A percentile compares a stretch with the other conserved stretches of the same genome.
phyloP scores from a whole-genome alignment of 2,797 vertebrate species.

The Chiloscyllium punctatum region DNA sequence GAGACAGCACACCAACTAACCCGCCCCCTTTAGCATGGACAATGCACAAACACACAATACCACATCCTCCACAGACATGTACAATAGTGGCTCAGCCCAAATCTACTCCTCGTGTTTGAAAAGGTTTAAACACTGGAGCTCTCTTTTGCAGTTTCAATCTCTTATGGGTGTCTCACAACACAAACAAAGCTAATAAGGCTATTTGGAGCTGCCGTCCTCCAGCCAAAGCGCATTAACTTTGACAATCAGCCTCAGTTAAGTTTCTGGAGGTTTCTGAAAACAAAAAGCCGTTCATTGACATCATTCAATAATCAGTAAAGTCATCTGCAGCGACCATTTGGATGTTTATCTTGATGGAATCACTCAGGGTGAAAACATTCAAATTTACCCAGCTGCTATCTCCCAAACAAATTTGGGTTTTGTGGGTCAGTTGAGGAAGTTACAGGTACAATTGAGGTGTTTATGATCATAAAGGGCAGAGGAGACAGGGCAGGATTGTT shows the following conservation, averaged over 20 bases:
- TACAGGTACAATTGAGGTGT: neutral
- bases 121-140: neutral
- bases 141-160: neutral
- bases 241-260: neutral
- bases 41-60: constrained; percentile 12
- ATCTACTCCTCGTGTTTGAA: neutral
- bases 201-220: neutral
- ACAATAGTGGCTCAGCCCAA: neutral
- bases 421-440: neutral
- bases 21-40: neutral
- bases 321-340: neutral
- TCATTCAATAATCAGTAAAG: neutral
- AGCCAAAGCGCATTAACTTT: neutral
- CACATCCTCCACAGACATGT: constrained; percentile 14
- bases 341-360: neutral
- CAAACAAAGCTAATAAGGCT: neutral
- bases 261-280: neutral
- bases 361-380: neutral
- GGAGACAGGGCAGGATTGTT: too few species aligned
- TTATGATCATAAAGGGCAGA: too few species aligned
- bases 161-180: neutral
- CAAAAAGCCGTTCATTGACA: neutral
- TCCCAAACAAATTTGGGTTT: neutral
- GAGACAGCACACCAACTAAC: neutral
- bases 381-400: neutral